Base-by-base conservation (phyloP, 2,797 vertebrate genomes). In the Echiichthys vipera region DNA sequence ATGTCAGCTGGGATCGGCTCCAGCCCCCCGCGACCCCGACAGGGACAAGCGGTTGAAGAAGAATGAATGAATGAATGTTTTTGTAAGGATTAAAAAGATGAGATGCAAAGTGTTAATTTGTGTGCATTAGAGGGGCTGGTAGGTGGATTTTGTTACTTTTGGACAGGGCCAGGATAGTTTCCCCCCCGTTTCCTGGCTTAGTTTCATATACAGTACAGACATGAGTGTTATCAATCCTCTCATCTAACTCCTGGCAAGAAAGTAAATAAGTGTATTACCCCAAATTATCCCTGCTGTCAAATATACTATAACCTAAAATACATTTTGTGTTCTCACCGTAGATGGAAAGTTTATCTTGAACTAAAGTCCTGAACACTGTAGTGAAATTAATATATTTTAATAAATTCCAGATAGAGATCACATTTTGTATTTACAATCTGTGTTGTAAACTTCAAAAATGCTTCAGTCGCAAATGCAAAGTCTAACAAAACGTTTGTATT, bases 401-500 rank as follows among this genome's bases (percentile, higher is more conserved):
- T 24, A 45, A 25, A 68, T 50, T 66, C 13, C 40, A 65, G 71
- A 70, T 58, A 50, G 12, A 63, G 59, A 79, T 77, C 13, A 1
- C n/a, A 51, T 36, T 59, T 68, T 69, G 30, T 39, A 40, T 64
- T 40, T 27, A 61, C 34, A 42, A n/a, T 65, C 43, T 51, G 30
- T 36, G 6, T 11, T 53, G 13, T 39, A 49, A 63, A 77, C 30
- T 47, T 32, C n/a, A 32, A 79, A 83, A 59, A 69, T 47, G 40
- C 56, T 65, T 71, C 5, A 10, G 47, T 45, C 0, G 30, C 54
- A 68, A 71, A 70, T 27, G 69, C 27, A 18, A 71, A 64, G 51
- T 67, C 51, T 36, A 66, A 81, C 74, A 71, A 72, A 74, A 78
- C 74, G 65, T 88, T 81, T 39, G 69, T 47, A 71, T 83, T 74